A percentile compares a stretch with the other conserved stretches of the same genome.
These are phyloP conservation scores for Centropus unirufus DNA, from an alignment of 2,113 vertebrate genomes.

Conservation along the genomic window DNA sequence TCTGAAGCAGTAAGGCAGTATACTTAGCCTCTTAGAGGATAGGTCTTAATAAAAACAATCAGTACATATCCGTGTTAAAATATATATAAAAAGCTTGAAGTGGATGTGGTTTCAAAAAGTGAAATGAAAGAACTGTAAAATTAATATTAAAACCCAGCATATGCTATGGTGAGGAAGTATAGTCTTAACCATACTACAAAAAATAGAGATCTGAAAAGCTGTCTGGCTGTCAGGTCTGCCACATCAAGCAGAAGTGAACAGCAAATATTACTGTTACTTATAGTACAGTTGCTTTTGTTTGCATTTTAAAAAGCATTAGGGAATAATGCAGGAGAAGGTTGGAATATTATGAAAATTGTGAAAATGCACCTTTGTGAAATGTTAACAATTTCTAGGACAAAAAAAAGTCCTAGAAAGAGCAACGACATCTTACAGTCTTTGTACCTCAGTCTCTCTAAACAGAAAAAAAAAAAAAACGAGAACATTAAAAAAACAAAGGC, in stretches of 20 bases:
- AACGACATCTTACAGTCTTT: not conserved
- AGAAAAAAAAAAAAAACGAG: not conserved
- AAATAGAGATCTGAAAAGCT: constrained; percentile 32
- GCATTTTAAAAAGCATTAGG: not conserved
- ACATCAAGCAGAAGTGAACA: constrained; percentile 3
- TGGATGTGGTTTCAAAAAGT: constrained; percentile 6
- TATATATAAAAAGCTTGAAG: constrained; percentile 11
- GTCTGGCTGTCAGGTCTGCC: not conserved
- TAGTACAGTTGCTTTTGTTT: not conserved
- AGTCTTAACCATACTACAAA: not conserved
- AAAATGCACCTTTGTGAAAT: not conserved
- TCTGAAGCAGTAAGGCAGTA: not conserved
- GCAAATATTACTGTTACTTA: not conserved
- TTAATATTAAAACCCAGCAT: not conserved
- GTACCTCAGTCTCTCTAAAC: not conserved
- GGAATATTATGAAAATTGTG: not conserved
- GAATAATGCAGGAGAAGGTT: accelerated
- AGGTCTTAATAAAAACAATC: not conserved
- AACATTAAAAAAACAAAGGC: not conserved
- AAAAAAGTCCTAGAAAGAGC: not conserved
- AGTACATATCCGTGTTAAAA: not conserved
- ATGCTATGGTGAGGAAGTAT: not conserved
- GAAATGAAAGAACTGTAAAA: constrained; percentile 23
- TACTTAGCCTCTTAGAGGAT: not conserved
- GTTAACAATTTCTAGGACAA: not conserved